Conservation (phyloP, 2,797 vertebrate species). For the Champsocephalus esox region DNA sequence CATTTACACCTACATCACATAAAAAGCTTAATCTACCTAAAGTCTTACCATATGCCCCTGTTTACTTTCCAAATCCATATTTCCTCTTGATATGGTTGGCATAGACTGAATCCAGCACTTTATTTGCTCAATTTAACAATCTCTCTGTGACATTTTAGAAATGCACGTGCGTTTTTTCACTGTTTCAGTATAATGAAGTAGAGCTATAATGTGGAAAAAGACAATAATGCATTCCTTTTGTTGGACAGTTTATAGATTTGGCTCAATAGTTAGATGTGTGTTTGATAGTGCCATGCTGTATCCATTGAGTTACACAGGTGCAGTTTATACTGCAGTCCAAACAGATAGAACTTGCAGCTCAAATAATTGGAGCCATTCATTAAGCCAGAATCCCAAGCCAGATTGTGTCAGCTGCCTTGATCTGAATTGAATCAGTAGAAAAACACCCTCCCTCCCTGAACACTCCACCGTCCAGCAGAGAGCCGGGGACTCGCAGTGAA, state of each 20-base stretch:
- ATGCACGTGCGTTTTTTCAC: conserved; percentile 24
- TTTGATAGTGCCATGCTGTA: conserved; percentile 6
- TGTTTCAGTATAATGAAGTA: conserved; percentile 16
- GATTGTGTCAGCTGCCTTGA: conserved; percentile 77
- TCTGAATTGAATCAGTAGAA: conserved; percentile 71
- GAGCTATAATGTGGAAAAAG: conserved; percentile 41
- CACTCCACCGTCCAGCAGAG: conserved; percentile 67
- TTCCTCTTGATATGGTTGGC: conserved; percentile 67
- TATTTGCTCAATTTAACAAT: conserved; percentile 72
- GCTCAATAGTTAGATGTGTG: conserved; percentile 12
- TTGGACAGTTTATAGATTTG: conserved; percentile 13
- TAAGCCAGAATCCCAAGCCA: conserved; percentile 65
- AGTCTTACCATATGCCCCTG: conserved; percentile 71
- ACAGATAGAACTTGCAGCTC: conserved; percentile 55
- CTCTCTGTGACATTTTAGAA: conserved; percentile 61
- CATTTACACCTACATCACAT: conserved; percentile 38
- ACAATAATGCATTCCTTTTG: conserved; percentile 32
- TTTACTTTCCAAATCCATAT: conserved; percentile 72
- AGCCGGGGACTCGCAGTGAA: conserved; percentile 73
- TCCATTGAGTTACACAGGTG: conserved; percentile 18
- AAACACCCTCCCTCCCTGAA: conserved; percentile 44
- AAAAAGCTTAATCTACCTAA: conserved; percentile 57
- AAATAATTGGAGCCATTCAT: conserved; percentile 80
- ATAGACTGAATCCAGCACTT: conserved; percentile 54
- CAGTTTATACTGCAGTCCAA: conserved; percentile 33